Conservation (phyloP, 1,140 invertebrate genomes). For the Sycophila sp. region DNA sequence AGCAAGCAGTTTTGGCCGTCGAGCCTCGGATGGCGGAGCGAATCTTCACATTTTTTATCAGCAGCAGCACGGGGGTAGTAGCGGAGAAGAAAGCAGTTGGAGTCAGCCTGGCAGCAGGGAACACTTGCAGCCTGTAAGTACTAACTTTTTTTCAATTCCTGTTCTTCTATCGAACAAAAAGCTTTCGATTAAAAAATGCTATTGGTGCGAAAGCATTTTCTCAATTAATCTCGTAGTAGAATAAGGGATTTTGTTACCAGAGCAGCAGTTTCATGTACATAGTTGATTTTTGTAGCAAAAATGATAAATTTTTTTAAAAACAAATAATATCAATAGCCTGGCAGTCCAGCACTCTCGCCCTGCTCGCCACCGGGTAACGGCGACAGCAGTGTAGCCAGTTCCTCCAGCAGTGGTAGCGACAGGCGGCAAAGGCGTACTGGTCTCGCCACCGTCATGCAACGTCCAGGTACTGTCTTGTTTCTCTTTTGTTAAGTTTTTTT, state of each 20-base stretch:
- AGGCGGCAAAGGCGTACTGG: slow-evolving; percentile 81
- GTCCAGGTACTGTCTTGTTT: slow-evolving; percentile 76
- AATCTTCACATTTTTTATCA: slow-evolving; percentile 86
- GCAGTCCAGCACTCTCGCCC: slow-evolving; percentile 66
- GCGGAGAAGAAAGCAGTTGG: slow-evolving; percentile 65
- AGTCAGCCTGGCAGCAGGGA: slow-evolving; percentile 76
- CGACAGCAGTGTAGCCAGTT: slow-evolving; percentile 60
- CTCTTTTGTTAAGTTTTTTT: slow-evolving; percentile 15
- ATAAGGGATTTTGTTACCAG: too few relatives aligned
- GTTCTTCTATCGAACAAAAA: too few relatives aligned
- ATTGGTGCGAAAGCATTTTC: too few relatives aligned
- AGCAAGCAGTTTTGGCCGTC: slow-evolving; percentile 85
- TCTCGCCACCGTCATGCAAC: slow-evolving; percentile 83
- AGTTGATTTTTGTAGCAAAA: neutral
- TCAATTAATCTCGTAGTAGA: too few relatives aligned
- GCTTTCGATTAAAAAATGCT: too few relatives aligned
- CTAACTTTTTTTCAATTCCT: slow-evolving; percentile 10
- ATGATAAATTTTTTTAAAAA: neutral
- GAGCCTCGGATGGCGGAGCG: slow-evolving; percentile 95
- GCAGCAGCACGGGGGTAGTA: slow-evolving; percentile 61
- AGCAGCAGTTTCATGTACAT: too few relatives aligned
- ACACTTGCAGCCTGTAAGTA: slow-evolving; percentile 65
- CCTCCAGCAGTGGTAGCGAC: slow-evolving; percentile 63
- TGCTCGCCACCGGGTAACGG: slow-evolving; percentile 58
- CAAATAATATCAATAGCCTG: slow-evolving; percentile 51